Conservation (phyloP, 2,888 invertebrate species). For the Clostera curtula region DNA sequence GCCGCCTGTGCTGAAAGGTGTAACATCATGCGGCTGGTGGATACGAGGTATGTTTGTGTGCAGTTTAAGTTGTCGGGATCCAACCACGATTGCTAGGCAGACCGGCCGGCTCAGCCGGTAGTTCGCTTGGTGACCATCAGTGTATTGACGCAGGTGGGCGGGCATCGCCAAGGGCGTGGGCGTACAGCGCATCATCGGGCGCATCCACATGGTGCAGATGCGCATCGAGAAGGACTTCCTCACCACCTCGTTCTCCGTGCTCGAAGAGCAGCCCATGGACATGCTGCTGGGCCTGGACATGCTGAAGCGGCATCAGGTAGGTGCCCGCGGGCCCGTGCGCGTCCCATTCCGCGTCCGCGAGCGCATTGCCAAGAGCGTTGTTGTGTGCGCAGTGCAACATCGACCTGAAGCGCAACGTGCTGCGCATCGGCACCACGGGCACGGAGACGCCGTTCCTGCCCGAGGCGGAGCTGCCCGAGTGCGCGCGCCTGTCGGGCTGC, state of each 20-base stretch:
- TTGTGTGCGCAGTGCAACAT: conserved; percentile 83
- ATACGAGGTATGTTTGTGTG: conserved; percentile 79
- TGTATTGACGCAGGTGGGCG: conserved; percentile 80
- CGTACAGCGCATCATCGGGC: conserved; percentile 94
- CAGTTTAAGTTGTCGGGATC: background rate
- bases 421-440: conserved; percentile 95
- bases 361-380: background rate
- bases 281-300: conserved; percentile 98
- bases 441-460: conserved; percentile 92
- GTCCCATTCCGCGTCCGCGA: background rate
- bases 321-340: background rate
- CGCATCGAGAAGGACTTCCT: conserved; percentile 95
- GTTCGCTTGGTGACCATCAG: background rate
- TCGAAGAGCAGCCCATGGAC: conserved; percentile 98
- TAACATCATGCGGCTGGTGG: conserved; percentile 91
- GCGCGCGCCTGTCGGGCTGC: conserved; percentile 84
- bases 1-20: conserved; percentile 95
- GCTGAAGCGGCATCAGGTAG: conserved; percentile 95
- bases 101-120: background rate
- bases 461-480: conserved; percentile 79
- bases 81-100: background rate
- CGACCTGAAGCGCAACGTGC: conserved; percentile 89
- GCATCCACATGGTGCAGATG: conserved; percentile 98
- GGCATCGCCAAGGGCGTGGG: conserved; percentile 99
- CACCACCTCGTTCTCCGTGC: conserved; percentile 96